Percentiles rank a stretch among this genome's conserved stretches.
These are phyloP conservation scores for Listronotus bonariensis DNA, from an alignment of 1,140 invertebrate genomes.

Conservation along the genomic window DNA sequence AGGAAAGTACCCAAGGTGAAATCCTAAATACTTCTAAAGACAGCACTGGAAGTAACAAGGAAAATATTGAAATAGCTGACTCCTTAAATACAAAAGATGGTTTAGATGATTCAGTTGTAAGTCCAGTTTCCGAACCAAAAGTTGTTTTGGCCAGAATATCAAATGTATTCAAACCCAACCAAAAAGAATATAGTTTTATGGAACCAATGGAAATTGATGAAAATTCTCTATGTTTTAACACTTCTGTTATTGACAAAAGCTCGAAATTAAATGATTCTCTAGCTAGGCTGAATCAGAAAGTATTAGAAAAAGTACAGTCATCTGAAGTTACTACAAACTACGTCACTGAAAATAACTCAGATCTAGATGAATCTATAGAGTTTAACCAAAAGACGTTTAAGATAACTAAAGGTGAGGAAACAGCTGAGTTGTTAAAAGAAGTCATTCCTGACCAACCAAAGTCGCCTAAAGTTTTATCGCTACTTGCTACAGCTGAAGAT, in stretches of 20 bases:
- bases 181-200: slow-evolving; percentile 26
- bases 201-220: slow-evolving; percentile 38
- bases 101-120: neutral
- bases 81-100: slow-evolving; percentile 7
- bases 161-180: slow-evolving; percentile 35
- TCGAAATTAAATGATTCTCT: neutral
- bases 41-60: slow-evolving; percentile 30
- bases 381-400: slow-evolving; percentile 1
- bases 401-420: neutral
- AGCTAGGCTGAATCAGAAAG: neutral
- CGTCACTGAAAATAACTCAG: too few species aligned
- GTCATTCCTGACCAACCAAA: neutral
- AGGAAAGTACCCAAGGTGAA: slow-evolving; percentile 5
- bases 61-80: slow-evolving; percentile 19
- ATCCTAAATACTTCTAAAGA: slow-evolving; percentile 17
- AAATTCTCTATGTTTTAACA: slow-evolving; percentile 10
- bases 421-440: neutral
- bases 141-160: slow-evolving; percentile 13
- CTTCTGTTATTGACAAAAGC: slow-evolving; percentile 5
- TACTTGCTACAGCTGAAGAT: slow-evolving; percentile 14
- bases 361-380: neutral
- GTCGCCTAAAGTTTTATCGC: neutral
- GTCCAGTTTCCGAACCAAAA: slow-evolving; percentile 1
- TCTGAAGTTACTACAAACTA: neutral
- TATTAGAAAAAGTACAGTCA: neutral